These are phyloP conservation scores for Sorex fumeus DNA, from an alignment of 2,113 vertebrate species.

Conservation along the genomic window DNA sequence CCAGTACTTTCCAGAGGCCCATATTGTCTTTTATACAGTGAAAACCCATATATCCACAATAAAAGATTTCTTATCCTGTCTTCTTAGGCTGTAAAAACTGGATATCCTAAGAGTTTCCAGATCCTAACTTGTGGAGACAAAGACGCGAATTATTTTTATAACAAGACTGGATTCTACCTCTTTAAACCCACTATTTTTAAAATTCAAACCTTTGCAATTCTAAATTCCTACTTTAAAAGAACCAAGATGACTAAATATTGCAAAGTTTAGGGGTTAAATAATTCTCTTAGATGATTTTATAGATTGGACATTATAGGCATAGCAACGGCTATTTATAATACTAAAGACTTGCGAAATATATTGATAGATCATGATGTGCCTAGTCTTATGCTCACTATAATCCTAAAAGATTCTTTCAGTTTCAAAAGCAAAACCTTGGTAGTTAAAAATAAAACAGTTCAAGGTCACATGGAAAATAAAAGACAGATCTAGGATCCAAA, in stretches of 20 bases:
- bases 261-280: conserved; percentile 53
- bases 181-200: conserved; percentile 16
- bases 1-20: conserved; percentile 3
- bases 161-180: conserved; percentile 47
- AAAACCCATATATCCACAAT: neutral
- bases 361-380: neutral
- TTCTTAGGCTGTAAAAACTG: neutral
- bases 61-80: neutral
- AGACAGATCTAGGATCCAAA: conserved; percentile 6
- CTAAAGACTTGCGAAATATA: neutral
- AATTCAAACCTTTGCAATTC: conserved; percentile 56
- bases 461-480: conserved; percentile 31
- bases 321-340: conserved; percentile 46
- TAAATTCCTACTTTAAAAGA: conserved; percentile 33
- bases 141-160: conserved; percentile 54
- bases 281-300: conserved; percentile 20
- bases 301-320: conserved; percentile 2
- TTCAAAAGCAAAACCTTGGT: conserved; percentile 51
- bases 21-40: neutral
- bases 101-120: neutral
- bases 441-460: conserved; percentile 15
- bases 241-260: conserved; percentile 34
- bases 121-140: conserved; percentile 43
- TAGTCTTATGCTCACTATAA: neutral
- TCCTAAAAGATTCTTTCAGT: conserved; percentile 30